Base-by-base conservation (phyloP, 1,140 invertebrate species). In the Drosophila lini region DNA sequence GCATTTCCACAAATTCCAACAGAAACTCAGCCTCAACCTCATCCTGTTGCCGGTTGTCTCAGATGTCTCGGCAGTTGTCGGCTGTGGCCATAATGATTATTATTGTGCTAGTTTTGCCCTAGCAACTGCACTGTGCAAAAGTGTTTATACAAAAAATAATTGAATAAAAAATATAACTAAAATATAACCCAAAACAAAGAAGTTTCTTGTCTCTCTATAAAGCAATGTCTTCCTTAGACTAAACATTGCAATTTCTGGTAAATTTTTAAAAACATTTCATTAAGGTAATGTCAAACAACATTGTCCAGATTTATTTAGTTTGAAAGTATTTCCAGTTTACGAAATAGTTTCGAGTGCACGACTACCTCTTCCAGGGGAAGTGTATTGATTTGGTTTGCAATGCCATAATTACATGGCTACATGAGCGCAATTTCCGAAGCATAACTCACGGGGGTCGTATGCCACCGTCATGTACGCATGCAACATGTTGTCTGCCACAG, bases 341-440 rank as follows among this genome's bases (percentile, higher is more conserved):
- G 7, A 34, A 36, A 36, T 36, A 15, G 9, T 13, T 63, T 8
- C 28, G 5, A 65, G 25, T 40, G 64, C 28, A 42, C 31, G 28
- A 19, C 9, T 25, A 65, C 47, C 25, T 22, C 22, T 65, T 31
- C 13, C 38, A 16, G 13, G 64, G 57, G 60, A 70, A 64, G 58
- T 75, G 55, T 80, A 88, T 89, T 89, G 78, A 88, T 84, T 84
- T 81, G 68, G 69, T 56, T 53, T 63, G 77, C 79, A 81, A 84
- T 83, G 74, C 57, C 78, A 78, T 88, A 88, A 89, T 88, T 89
- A 88, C 73, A 88, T 82, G 80, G 61, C 71, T 81, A 89, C 84
- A 88, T 80, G 74, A 74, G 65, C 78, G 53, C 67, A 76, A 74
- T 89, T 80, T 88, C 83, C 84, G 80, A 62, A 64, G 76, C 80